phyloP scores from a whole-genome alignment of 2,797 vertebrate species.

The Rhinichthys osculus region DNA sequence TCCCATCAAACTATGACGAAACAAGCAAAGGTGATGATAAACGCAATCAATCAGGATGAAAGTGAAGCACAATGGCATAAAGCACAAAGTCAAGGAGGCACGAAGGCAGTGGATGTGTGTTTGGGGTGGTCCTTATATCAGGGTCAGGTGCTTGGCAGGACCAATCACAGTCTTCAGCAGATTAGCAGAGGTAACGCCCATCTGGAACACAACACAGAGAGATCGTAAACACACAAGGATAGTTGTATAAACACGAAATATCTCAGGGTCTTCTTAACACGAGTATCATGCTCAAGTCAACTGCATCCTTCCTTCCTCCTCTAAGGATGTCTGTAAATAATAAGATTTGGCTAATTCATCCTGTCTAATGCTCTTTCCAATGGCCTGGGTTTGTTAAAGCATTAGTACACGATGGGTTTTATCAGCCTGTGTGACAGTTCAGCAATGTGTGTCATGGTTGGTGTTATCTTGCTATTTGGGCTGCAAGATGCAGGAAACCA shows the following conservation, averaged over 20 bases:
- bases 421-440: background rate
- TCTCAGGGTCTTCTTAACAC: too few relatives aligned
- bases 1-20: background rate
- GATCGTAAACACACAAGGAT: too few relatives aligned
- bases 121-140: background rate
- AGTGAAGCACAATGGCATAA: background rate
- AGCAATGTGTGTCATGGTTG: background rate
- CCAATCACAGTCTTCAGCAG: background rate
- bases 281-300: background rate
- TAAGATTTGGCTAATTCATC: constrained; percentile 45
- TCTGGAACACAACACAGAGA: too few relatives aligned
- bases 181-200: background rate
- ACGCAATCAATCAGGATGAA: background rate
- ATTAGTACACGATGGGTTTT: background rate
- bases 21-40: background rate
- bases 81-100: background rate
- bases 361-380: constrained; percentile 7
- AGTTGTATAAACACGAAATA: too few relatives aligned
- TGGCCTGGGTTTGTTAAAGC: background rate
- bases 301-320: background rate
- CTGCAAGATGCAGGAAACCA: background rate
- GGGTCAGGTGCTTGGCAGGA: background rate
- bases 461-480: background rate
- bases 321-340: constrained; percentile 28
- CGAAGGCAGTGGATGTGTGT: background rate